phyloP scores from a whole-genome alignment of 1,140 invertebrate species.

The Atopsyche davidsoni region DNA sequence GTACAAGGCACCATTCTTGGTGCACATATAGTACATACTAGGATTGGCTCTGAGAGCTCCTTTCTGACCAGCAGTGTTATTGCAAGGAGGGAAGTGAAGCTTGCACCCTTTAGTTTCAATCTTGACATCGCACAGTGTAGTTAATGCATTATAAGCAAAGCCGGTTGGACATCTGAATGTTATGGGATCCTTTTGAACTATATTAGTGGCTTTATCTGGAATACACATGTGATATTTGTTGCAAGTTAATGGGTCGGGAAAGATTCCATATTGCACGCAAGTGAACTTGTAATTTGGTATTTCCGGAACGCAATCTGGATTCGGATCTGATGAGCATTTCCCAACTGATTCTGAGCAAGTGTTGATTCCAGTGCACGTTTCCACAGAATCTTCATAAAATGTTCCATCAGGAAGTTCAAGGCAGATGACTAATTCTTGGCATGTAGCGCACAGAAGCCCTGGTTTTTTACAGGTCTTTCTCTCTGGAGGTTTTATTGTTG shows the following conservation, averaged over 20 bases:
- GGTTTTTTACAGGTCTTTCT: slow-evolving; percentile 1
- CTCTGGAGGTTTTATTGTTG: too few relatives aligned
- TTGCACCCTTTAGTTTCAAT: slow-evolving; percentile 3
- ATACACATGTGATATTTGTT: slow-evolving; percentile 41
- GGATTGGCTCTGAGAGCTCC: slow-evolving; percentile 35
- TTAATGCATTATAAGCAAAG: slow-evolving; percentile 15
- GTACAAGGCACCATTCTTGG: slow-evolving; percentile 7
- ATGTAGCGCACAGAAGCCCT: slow-evolving; percentile 12
- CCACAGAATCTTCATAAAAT: background rate
- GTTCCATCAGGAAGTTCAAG: background rate
- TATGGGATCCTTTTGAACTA: background rate
- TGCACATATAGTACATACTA: slow-evolving; percentile 41
- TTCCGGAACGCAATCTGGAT: slow-evolving; percentile 1
- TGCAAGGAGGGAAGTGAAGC: slow-evolving; percentile 24
- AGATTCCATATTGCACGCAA: slow-evolving; percentile 31
- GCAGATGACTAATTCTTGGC: background rate
- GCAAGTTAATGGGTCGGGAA: slow-evolving; percentile 41
- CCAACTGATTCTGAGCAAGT: slow-evolving; percentile 5
- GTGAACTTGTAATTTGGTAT: slow-evolving; percentile 3
- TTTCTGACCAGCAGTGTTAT: slow-evolving; percentile 33
- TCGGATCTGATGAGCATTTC: slow-evolving; percentile 3
- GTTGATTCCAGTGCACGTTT: background rate
- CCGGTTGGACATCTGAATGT: background rate
- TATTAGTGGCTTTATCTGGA: slow-evolving; percentile 26
- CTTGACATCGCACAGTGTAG: slow-evolving; percentile 9